Evolutionary conservation across 2,797 vertebrate genomes (phyloP).

Genomic region (Acipenser transmontanus): DNA sequence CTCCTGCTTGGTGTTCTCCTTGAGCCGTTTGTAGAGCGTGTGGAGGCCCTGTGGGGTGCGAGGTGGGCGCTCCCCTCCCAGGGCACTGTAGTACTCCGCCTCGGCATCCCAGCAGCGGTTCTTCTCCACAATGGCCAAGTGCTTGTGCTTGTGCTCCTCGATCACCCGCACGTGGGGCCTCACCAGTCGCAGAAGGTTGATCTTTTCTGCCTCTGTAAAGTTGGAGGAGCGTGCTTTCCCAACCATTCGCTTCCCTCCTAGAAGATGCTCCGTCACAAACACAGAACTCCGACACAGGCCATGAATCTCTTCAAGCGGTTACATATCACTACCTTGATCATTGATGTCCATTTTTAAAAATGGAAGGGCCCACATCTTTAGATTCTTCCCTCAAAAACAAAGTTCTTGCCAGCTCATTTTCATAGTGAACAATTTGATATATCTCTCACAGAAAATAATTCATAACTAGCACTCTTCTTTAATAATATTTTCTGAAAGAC

Average conservation of each 20-base stretch:
- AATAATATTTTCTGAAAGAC: not conserved
- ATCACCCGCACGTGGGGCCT: conserved; percentile 71
- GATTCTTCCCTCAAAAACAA: too few species aligned
- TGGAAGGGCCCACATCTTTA: too few species aligned
- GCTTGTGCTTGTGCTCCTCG: conserved; percentile 73
- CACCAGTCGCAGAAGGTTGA: conserved; percentile 73
- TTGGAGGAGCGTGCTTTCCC: conserved; percentile 74
- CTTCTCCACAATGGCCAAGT: conserved; percentile 74
- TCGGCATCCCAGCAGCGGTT: conserved; percentile 77
- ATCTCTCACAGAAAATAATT: too few species aligned
- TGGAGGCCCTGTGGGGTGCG: conserved; percentile 72
- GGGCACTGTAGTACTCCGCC: conserved; percentile 72
- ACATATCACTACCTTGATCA: not conserved
- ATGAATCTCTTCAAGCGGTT: not conserved
- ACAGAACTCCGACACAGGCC: not conserved
- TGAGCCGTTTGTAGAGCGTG: conserved; percentile 74
- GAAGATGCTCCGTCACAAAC: not conserved
- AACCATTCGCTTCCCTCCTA: conserved; percentile 42
- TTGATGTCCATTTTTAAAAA: not conserved
- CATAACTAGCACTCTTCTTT: too few species aligned
- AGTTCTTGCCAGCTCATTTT: too few species aligned
- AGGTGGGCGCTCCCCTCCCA: conserved; percentile 66
- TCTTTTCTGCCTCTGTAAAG: conserved; percentile 76
- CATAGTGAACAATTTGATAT: too few species aligned
- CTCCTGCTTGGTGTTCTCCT: conserved; percentile 33